Base-by-base conservation (phyloP, 1,140 invertebrate species). In the Elymnias hypermnestra region DNA sequence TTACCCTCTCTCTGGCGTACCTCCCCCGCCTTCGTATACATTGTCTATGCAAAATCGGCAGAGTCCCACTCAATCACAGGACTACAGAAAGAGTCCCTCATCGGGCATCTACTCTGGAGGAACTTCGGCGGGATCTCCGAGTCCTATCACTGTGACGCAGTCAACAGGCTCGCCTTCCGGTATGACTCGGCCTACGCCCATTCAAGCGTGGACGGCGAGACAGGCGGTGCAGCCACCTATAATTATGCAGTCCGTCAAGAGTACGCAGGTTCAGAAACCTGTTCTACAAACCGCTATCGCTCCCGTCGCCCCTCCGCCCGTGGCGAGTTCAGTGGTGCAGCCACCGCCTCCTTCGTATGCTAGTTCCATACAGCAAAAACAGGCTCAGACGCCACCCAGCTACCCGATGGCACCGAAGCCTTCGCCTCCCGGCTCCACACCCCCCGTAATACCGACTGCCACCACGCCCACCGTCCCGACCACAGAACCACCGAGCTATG, bases 191-290 rank as follows among this genome's bases (percentile, higher is more conserved):
- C 93, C 94, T 1, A 93, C 92, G 31, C 92, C 93, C 2, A 77
- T 93, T 12, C 91, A 92, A 66, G 90, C 92, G 31, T 93, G 92
- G 91, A 90, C 92, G n/a, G 92, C 92, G 29, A 88, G 94, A 26
- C 92, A 94, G 71, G 92, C 94, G 9, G 93, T 94, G 62, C 95
- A 97, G 66, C 92, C 95, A 8, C 96, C 95, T 0, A 95, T 98
- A 43, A 97, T 98, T 19, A 97, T 98, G 96, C 96, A 98, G 72
- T 96, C 95, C 13, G 97, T 98, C 1, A 97, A 96, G 72, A 96
- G 94, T 87, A 97, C 95, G 0, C 95, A 96, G 76, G 95, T 97
- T 3, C 94, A 97, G 66, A 98, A 98, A 78, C 97, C 97, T 0
- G 91, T 97, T 0, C 82, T 97, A 22, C 96, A 98, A 76, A 98